Conservation (phyloP, 2,797 vertebrate species). For the Cyclopterus lumpus region DNA sequence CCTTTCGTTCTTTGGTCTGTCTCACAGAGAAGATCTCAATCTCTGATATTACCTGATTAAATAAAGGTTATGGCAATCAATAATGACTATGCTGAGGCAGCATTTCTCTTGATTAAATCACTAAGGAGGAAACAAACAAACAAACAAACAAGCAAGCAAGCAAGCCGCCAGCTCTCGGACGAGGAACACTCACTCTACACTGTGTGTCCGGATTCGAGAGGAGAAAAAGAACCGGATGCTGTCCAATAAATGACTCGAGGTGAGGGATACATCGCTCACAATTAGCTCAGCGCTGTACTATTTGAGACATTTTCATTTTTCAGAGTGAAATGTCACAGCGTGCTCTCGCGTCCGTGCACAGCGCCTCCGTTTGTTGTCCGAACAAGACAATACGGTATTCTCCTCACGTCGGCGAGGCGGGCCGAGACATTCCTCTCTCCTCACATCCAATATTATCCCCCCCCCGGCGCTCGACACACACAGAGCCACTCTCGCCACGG, state of each 20-base stretch:
- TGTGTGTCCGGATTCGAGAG: not conserved
- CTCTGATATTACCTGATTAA: slow-evolving; percentile 45
- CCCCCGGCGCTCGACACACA: not conserved
- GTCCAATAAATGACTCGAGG: slow-evolving; percentile 6
- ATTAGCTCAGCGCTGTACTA: slow-evolving; percentile 45
- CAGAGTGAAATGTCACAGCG: slow-evolving; percentile 40
- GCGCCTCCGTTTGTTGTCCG: slow-evolving; percentile 21
- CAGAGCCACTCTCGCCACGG: slow-evolving; percentile 32
- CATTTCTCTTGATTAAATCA: slow-evolving; percentile 42
- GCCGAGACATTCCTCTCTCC: slow-evolving; percentile 51
- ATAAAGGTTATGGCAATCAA: slow-evolving; percentile 41
- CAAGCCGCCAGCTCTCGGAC: not conserved
- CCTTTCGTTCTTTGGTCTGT: not conserved
- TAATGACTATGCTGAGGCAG: slow-evolving; percentile 32
- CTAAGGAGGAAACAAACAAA: slow-evolving; percentile 24
- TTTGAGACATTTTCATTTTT: slow-evolving; percentile 46
- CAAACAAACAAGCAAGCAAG: too few species aligned
- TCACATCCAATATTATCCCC: slow-evolving; percentile 47
- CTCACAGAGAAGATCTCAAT: not conserved
- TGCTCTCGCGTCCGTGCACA: slow-evolving; percentile 20
- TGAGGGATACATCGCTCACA: slow-evolving; percentile 6
- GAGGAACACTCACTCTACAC: not conserved
- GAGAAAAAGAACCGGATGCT: not conserved
- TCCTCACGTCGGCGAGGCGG: slow-evolving; percentile 46
- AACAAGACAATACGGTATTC: slow-evolving; percentile 55